Evolutionary conservation across 2,113 vertebrate genomes (phyloP).

Genomic region (Reinhardtius hippoglossoides): DNA sequence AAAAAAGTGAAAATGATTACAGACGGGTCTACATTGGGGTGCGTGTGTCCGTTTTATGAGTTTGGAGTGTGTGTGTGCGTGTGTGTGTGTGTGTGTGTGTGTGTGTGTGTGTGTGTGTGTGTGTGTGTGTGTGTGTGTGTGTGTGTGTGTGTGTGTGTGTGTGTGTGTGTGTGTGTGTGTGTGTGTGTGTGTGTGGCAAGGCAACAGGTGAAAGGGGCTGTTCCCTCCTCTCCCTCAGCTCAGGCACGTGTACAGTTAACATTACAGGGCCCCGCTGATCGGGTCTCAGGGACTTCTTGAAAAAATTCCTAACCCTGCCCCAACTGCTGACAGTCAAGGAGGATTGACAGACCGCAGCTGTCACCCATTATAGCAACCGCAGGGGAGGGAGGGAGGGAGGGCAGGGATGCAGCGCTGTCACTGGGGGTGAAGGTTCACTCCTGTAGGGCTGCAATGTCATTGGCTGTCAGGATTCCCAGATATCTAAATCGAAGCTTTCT

Average conservation of each 20-base stretch:
- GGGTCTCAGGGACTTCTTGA: constrained; percentile 80
- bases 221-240: constrained; percentile 57
- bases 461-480: constrained; percentile 47
- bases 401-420: constrained; percentile 64
- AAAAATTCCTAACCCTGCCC: constrained; percentile 64
- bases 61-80: constrained; percentile 2
- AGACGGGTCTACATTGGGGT: background rate
- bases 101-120: constrained; percentile 23
- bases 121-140: constrained; percentile 32
- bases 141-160: constrained; percentile 12
- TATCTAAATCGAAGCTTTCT: constrained; percentile 61
- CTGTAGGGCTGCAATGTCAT: constrained; percentile 32
- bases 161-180: constrained; percentile 16
- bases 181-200: constrained; percentile 31
- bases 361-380: constrained; percentile 74
- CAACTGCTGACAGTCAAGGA: constrained; percentile 72
- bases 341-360: constrained; percentile 84
- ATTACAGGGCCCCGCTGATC: constrained; percentile 47
- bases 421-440: constrained; percentile 52
- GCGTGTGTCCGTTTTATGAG: constrained; percentile 47
- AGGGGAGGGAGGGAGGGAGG: constrained; percentile 51
- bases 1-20: background rate
- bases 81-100: constrained; percentile 18
- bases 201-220: constrained; percentile 72
- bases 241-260: constrained; percentile 65